Evolutionary conservation across 2,797 vertebrate species (phyloP).

Genomic region (Brotula barbata): DNA sequence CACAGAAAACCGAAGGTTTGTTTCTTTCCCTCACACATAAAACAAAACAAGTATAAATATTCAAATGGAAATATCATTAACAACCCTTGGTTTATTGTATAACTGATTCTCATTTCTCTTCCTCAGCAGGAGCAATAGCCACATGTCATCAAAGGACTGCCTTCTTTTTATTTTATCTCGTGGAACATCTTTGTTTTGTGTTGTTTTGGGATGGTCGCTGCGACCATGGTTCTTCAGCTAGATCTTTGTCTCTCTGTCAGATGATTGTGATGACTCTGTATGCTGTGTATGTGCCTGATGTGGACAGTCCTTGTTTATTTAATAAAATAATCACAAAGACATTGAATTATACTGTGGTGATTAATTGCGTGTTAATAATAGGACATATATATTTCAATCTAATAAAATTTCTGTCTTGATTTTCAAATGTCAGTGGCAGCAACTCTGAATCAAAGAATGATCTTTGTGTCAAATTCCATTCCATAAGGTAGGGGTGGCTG

Average conservation of each 20-base stretch:
- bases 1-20: conserved; percentile 85
- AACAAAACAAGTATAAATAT: no score
- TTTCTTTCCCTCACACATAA: not conserved
- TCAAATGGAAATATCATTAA: not conserved
- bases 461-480: not conserved
- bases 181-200: conserved; percentile 28
- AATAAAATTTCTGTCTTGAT: no score
- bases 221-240: conserved; percentile 63
- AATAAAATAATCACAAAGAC: conserved; percentile 71
- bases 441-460: no score
- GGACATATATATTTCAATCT: no score
- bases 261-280: conserved; percentile 42
- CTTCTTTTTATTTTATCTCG: conserved; percentile 27
- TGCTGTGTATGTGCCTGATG: conserved; percentile 64
- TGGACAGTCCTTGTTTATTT: conserved; percentile 70
- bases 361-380: not conserved
- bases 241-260: conserved; percentile 41
- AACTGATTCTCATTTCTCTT: conserved; percentile 38
- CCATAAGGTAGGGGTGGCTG: conserved; percentile 60
- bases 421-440: no score
- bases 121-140: conserved; percentile 73
- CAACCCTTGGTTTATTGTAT: not conserved
- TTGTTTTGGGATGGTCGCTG: conserved; percentile 40
- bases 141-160: conserved; percentile 44
- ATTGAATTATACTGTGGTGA: conserved; percentile 2